phyloP scores from a whole-genome alignment of 1,140 invertebrate species.

The Scaptomyza pallida region DNA sequence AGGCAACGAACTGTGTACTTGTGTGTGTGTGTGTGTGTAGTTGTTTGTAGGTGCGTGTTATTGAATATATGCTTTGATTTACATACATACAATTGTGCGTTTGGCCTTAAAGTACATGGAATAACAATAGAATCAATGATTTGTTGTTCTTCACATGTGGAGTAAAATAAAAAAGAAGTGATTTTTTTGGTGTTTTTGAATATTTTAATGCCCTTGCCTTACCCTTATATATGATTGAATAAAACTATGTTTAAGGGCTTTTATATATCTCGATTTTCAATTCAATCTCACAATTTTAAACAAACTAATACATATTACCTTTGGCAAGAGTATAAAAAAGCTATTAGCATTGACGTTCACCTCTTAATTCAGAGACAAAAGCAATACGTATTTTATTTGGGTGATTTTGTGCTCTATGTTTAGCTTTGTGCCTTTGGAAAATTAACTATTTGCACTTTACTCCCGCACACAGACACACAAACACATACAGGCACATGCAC shows the following conservation, averaged over 20 bases:
- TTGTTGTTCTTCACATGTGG: slow-evolving; percentile 20
- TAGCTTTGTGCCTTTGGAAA: slow-evolving; percentile 9
- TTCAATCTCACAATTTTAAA: too few species aligned
- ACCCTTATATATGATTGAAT: not conserved
- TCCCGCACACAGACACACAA: not conserved
- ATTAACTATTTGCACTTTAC: slow-evolving; percentile 28
- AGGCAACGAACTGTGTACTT: slow-evolving; percentile 27
- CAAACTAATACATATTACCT: too few species aligned
- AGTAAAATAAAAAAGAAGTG: not conserved
- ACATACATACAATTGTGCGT: not conserved
- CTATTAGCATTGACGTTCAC: not conserved
- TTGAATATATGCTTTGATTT: not conserved
- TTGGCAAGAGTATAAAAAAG: not conserved
- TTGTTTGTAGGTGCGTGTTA: not conserved
- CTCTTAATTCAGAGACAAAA: not conserved
- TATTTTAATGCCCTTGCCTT: not conserved
- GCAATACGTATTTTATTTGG: not conserved
- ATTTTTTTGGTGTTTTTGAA: not conserved
- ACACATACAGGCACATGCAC: slow-evolving; percentile 5
- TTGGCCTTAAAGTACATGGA: slow-evolving; percentile 8
- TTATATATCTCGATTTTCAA: too few species aligned
- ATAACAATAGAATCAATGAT: slow-evolving; percentile 13
- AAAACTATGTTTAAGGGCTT: too few species aligned
- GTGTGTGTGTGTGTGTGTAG: slow-evolving; percentile 5
- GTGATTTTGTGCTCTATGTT: slow-evolving; percentile 3